A percentile compares a stretch with the other conserved stretches of the same genome.
Conservation (phyloP, 2,113 vertebrate species). For the Coregonus clupeaformis region DNA sequence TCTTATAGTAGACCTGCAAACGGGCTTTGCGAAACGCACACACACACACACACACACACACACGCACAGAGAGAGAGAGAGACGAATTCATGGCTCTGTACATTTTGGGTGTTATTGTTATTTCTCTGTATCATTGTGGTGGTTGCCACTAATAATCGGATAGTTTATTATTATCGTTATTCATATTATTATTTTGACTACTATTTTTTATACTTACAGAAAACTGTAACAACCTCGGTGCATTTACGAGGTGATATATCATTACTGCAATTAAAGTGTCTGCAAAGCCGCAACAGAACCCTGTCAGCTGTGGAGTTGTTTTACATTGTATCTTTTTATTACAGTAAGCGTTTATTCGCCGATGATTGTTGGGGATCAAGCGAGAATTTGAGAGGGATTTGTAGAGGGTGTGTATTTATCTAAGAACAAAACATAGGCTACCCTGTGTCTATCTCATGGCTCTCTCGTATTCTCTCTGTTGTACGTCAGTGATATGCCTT, state of each 20-base stretch:
- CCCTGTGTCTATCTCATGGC: not conserved
- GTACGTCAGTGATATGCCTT: too few relatives aligned
- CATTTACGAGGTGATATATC: not conserved
- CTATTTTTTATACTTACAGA: not conserved
- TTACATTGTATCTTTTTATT: slow-evolving; percentile 12
- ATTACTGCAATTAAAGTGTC: not conserved
- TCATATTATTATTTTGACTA: slow-evolving; percentile 3
- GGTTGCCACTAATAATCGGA: not conserved
- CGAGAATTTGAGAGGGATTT: slow-evolving; percentile 10
- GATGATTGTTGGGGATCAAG: slow-evolving; percentile 11
- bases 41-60: slow-evolving; percentile 1
- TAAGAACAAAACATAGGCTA: slow-evolving; percentile 4
- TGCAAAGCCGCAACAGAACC: not conserved
- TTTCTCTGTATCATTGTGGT: slow-evolving; percentile 10
- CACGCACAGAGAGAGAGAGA: too few relatives aligned
- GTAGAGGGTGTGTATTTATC: slow-evolving; percentile 20
- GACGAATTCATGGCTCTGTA: not conserved
- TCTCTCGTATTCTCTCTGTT: too few relatives aligned
- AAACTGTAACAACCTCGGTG: slow-evolving; percentile 8
- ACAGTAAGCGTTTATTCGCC: not conserved
- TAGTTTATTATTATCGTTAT: slow-evolving; percentile 3
- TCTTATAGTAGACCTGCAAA: slow-evolving; percentile 5
- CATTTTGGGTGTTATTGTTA: slow-evolving; percentile 13
- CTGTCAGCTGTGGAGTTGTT: not conserved
- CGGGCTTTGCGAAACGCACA: not conserved